Base-by-base conservation (phyloP, 2,797 vertebrate species). In the Pseudochirops cupreus region DNA sequence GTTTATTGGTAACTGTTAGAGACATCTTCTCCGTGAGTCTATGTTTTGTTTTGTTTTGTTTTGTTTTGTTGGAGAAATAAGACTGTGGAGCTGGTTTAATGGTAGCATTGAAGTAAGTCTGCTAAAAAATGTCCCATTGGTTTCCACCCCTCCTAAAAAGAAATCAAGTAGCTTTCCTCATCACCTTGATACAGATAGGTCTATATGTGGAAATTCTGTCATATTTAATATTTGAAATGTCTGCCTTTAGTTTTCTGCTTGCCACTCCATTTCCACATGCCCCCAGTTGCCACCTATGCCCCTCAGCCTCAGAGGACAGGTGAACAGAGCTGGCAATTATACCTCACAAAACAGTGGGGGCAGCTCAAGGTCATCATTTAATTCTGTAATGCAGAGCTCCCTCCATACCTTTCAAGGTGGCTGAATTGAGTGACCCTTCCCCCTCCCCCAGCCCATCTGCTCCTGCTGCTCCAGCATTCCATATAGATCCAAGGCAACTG, bases 311-410 rank as follows among this genome's bases (percentile, higher is more conserved):
- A 98, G 98, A 98, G 99, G 99, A 99, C 98, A 99, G 98, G 98
- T 98, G 97, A 99, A 98, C 98, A 98, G 98, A 99, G 97, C 98
- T 98, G 99, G 98, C 98, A 99, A 98, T 98, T 99, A 99, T 99
- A 98, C 98, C 98, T 98, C 98, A 98, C 98, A 99, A 98, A 99
- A 98, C 98, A 98, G 98, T 99, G 97, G 98, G 98, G 98, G 98
- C 98, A 98, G 98, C 97, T 98, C 98, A 97, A 98, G 98, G 97
- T 98, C 98, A 93, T 98, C 98, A 50, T 98, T 98, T 98, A 96
- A 99, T 97, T 99, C 98, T 99, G 98, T 99, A 99, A 99, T 99
- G 99, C 39, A 99, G 98, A 46, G 95, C 97, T 98, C 98, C 98
- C 98, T 91, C 95, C 96, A 94, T 96, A 74, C 96, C 56, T 98